phyloP scores from a whole-genome alignment of 92 coral and sea anemone species.

The Porites divaricata region DNA sequence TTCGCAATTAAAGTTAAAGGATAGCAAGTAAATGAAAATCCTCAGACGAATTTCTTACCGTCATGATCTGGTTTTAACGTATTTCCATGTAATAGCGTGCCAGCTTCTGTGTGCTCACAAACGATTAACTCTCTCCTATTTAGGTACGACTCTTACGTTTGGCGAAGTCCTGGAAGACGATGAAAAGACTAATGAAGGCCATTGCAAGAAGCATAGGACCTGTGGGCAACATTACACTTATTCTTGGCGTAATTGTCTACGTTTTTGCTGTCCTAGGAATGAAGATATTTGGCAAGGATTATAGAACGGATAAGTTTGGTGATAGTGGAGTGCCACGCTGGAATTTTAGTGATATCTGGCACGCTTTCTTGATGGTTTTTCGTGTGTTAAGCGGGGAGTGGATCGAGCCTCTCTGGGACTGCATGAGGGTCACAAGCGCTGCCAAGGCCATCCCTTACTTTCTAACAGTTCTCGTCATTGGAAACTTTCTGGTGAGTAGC shows the following conservation, averaged over 20 bases:
- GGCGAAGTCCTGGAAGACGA: constrained; percentile 85
- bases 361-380: constrained; percentile 87
- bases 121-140: background rate
- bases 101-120: background rate
- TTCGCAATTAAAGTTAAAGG: no score
- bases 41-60: no score
- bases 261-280: constrained; percentile 86
- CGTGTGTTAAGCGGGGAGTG: constrained; percentile 85
- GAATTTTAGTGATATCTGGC: constrained; percentile 81
- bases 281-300: constrained; percentile 77
- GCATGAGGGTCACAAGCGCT: constrained; percentile 78
- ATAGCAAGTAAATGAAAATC: no score
- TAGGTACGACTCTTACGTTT: constrained; percentile 80
- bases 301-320: constrained; percentile 80
- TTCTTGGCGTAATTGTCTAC: constrained; percentile 74
- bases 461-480: constrained; percentile 76
- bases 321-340: constrained; percentile 78
- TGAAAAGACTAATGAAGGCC: constrained; percentile 77
- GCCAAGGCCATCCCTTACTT: constrained; percentile 68
- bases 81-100: no score
- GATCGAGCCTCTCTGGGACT: constrained; percentile 91
- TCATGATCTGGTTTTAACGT: no score
- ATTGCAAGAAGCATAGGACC: constrained; percentile 86
- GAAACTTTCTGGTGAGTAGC: constrained; percentile 83
- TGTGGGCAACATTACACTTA: constrained; percentile 81